Percentiles rank a stretch among this genome's conserved stretches.
Conservation (phyloP, 2,113 vertebrate species). For the Apteryx owenii region DNA sequence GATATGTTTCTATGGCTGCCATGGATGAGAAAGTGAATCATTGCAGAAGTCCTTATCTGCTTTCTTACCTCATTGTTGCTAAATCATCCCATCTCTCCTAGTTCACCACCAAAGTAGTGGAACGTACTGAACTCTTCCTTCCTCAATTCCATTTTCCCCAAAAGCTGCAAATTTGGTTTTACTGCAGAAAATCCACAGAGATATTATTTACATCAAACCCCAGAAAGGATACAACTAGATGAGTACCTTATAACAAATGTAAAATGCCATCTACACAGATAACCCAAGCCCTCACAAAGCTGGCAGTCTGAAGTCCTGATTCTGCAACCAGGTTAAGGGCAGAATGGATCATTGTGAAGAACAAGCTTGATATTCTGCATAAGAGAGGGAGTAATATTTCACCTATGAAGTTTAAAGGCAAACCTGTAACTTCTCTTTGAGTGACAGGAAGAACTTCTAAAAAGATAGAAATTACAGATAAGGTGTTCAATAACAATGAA, state of each 20-base stretch:
- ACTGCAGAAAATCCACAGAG: background rate
- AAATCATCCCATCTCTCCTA: background rate
- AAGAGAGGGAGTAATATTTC: background rate
- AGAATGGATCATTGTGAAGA: background rate
- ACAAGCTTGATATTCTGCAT: background rate
- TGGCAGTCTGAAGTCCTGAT: background rate
- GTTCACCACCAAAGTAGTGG: background rate
- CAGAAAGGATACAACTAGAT: rapidly evolving
- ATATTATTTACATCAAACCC: background rate
- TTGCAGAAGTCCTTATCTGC: background rate
- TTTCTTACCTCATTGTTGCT: background rate
- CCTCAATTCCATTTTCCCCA: background rate
- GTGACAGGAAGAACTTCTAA: background rate
- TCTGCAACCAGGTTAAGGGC: background rate
- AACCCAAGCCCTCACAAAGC: background rate
- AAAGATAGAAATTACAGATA: background rate
- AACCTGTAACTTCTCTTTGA: background rate
- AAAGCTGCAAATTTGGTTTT: background rate
- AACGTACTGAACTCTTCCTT: background rate
- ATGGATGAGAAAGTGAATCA: background rate
- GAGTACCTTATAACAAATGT: background rate
- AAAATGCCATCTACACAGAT: background rate
- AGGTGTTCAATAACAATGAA: background rate
- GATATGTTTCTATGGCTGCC: background rate
- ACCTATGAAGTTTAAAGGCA: background rate